These are phyloP conservation scores for Odontomyia ornata DNA, from an alignment of 2,888 invertebrate species.

Conservation along the genomic window DNA sequence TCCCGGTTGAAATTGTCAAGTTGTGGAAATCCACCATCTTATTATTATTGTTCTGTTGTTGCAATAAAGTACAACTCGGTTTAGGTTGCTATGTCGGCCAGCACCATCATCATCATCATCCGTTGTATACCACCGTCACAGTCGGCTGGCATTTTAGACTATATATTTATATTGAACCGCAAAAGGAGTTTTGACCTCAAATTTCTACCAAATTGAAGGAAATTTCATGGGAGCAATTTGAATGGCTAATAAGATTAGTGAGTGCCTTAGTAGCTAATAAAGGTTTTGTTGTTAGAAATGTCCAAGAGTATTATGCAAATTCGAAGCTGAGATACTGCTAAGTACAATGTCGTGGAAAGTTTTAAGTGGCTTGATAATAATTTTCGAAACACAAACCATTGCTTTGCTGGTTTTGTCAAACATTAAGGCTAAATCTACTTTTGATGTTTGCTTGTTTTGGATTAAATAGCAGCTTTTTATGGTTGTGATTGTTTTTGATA, in stretches of 20 bases:
- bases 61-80: not conserved
- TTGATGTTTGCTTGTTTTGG: not conserved
- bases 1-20: constrained; percentile 25
- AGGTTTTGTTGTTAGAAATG: constrained; percentile 37
- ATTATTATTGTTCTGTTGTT: constrained; percentile 1
- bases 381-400: constrained; percentile 1
- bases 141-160: not conserved
- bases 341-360: constrained; percentile 21
- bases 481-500: too few relatives aligned
- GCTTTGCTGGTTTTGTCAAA: not conserved
- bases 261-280: constrained; percentile 41
- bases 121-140: not conserved
- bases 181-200: constrained; percentile 37
- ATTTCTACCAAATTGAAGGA: constrained; percentile 1
- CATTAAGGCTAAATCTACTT: not conserved
- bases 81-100: not conserved
- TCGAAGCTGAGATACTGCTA: not conserved
- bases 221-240: constrained; percentile 38
- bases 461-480: not conserved
- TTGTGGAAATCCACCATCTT: constrained; percentile 12
- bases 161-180: not conserved
- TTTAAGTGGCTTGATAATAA: constrained; percentile 16
- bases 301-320: constrained; percentile 35
- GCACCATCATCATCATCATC: not conserved
- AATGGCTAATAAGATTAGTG: constrained; percentile 43